A percentile compares a stretch with the other conserved stretches of the same genome.
Evolutionary conservation across 2,888 invertebrate genomes (phyloP).

Genomic region (Invenusta paracnida): DNA sequence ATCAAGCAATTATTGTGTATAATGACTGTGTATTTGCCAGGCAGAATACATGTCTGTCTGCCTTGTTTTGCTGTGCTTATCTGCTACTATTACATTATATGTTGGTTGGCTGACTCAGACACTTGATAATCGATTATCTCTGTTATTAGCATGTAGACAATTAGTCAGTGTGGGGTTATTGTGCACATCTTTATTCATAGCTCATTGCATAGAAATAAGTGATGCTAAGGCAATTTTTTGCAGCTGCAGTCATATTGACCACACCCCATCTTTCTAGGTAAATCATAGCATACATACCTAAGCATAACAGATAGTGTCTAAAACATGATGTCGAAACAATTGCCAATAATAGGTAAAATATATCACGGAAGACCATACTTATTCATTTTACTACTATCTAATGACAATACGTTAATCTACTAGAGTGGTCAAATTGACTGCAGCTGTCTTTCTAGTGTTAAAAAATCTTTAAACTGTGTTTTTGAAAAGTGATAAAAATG

Average conservation of each 20-base stretch:
- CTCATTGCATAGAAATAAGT: not conserved
- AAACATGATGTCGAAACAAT: not conserved
- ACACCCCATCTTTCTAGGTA: not conserved
- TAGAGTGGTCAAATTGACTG: not conserved
- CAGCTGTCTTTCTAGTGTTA: not conserved
- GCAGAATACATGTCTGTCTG: not conserved
- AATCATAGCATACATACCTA: not conserved
- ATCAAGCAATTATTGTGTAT: not conserved
- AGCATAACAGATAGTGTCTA: not conserved
- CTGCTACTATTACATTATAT: too few relatives aligned
- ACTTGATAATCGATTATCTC: not conserved
- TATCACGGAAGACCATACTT: not conserved
- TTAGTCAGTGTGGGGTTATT: not conserved
- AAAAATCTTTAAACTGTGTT: too few relatives aligned
- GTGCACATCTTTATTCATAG: not conserved
- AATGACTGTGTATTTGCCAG: not conserved
- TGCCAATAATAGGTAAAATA: not conserved
- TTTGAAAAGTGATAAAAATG: too few relatives aligned
- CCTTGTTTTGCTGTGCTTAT: too few relatives aligned
- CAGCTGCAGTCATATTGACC: not conserved
- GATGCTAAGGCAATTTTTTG: not conserved
- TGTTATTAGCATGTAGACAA: not conserved
- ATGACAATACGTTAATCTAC: not conserved
- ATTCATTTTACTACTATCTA: not conserved
- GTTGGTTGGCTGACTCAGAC: not conserved